Evolutionary conservation across 2,888 invertebrate genomes (phyloP).

Genomic region (Synergus laeviventris): DNA sequence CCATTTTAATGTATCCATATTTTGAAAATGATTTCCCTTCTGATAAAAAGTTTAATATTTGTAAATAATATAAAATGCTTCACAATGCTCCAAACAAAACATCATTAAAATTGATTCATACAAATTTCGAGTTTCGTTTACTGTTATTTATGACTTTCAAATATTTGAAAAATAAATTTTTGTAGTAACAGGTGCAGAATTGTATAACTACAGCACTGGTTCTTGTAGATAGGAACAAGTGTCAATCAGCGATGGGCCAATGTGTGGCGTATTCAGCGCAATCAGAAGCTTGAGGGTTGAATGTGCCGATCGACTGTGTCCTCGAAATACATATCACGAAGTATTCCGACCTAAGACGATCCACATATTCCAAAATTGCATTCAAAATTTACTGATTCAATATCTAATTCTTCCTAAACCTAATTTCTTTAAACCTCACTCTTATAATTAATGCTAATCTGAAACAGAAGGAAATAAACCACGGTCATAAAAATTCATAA

Average conservation of each 20-base stretch:
- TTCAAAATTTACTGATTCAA: neutral
- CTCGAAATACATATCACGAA: slow-evolving; percentile 46
- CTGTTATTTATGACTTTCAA: neutral
- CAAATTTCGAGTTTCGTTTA: too few species aligned
- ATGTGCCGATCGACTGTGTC: slow-evolving; percentile 56
- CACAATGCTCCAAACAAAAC: too few species aligned
- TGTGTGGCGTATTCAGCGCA: slow-evolving; percentile 61
- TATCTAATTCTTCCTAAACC: neutral
- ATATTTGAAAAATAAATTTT: neutral
- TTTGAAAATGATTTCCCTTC: too few species aligned
- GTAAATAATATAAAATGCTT: too few species aligned
- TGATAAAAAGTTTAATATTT: too few species aligned
- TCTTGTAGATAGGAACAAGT: slow-evolving; percentile 67
- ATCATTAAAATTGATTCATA: too few species aligned
- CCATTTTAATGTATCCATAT: neutral
- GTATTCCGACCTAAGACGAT: slow-evolving; percentile 47
- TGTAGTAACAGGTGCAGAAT: neutral
- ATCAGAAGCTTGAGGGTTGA: slow-evolving; percentile 62
- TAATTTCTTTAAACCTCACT: neutral
- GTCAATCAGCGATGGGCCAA: slow-evolving; percentile 68
- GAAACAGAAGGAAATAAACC: too few species aligned
- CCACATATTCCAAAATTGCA: neutral
- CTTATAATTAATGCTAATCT: neutral
- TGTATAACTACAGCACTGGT: slow-evolving; percentile 53
- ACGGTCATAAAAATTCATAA: too few species aligned